phyloP scores from a whole-genome alignment of 35 echinoderm and acorn worm species.

The Stichopus chloronotus region DNA sequence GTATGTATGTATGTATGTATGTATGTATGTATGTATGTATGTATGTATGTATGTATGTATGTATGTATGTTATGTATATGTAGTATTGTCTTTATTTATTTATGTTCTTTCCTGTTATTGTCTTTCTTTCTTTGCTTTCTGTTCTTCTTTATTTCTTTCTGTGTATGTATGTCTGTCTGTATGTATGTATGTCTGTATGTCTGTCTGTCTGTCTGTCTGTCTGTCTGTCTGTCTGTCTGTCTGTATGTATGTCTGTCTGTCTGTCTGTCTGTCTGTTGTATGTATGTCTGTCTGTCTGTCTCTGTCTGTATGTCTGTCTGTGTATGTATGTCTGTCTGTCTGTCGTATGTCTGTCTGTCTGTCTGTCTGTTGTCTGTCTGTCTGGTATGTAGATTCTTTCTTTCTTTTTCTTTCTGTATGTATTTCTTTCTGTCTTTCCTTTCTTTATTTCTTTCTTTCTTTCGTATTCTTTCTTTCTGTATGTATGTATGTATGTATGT shows the following conservation, averaged over 20 bases:
- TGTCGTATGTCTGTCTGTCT: neutral
- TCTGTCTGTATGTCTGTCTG: conserved; percentile 9
- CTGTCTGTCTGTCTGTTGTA: neutral
- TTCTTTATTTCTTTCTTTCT: too few species aligned
- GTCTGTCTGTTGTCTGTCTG: too few species aligned
- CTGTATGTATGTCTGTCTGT: conserved; percentile 12
- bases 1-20: too few species aligned
- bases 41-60: too few species aligned
- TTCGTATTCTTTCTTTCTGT: too few species aligned
- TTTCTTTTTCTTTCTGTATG: neutral
- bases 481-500: too few species aligned
- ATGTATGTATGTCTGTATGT: conserved; percentile 38
- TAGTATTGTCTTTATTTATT: neutral
- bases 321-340: conserved; percentile 10
- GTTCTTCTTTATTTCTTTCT: neutral
- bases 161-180: conserved; percentile 29
- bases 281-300: neutral
- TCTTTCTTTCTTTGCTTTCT: neutral
- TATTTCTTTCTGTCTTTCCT: neutral
- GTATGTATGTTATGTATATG: neutral
- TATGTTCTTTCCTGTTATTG: neutral
- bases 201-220: too few species aligned
- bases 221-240: neutral
- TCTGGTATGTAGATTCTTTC: neutral
- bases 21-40: too few species aligned